A percentile compares a stretch with the other conserved stretches of the same genome.
Conservation (phyloP, 53 echinoderm and acorn worm species). For the Paracentrotus lividus region DNA sequence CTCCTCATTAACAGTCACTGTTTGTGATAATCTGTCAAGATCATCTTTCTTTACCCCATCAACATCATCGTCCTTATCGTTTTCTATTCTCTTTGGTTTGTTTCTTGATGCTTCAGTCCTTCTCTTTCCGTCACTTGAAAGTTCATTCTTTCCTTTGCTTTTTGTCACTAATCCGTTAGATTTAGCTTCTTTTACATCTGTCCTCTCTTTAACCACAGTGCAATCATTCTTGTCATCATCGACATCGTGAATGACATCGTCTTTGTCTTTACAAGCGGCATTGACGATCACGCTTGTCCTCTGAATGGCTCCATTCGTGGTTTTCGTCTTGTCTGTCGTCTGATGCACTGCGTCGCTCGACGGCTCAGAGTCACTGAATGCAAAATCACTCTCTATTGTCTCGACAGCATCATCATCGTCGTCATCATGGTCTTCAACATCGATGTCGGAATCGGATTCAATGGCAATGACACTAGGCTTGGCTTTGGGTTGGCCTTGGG, state of each 20-base stretch:
- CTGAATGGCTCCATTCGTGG: not conserved
- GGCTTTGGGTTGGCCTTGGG: not conserved
- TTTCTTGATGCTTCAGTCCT: not conserved
- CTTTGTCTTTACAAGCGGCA: not conserved
- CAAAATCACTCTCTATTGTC: slow-evolving; percentile 72
- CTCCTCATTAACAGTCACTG: not conserved
- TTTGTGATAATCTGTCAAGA: not conserved
- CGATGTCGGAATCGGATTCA: slow-evolving; percentile 55
- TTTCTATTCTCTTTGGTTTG: not conserved
- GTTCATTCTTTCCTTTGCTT: not conserved
- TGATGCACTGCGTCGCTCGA: not conserved
- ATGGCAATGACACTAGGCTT: slow-evolving; percentile 54
- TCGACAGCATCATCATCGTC: slow-evolving; percentile 77
- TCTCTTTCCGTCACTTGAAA: not conserved
- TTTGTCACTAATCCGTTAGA: not conserved
- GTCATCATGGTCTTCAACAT: slow-evolving; percentile 51
- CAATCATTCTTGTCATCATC: not conserved
- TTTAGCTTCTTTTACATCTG: slow-evolving; percentile 22
- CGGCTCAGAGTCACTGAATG: slow-evolving; percentile 64
- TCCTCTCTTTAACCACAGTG: not conserved
- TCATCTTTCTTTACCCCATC: slow-evolving; percentile 37
- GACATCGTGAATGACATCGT: not conserved
- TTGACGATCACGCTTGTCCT: slow-evolving; percentile 53
- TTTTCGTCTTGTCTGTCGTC: not conserved
- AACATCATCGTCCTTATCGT: not conserved